Percentiles rank a stretch among this genome's conserved stretches.
These are phyloP conservation scores for Elmis aenea DNA, from an alignment of 2,888 invertebrate species.

Conservation along the genomic window DNA sequence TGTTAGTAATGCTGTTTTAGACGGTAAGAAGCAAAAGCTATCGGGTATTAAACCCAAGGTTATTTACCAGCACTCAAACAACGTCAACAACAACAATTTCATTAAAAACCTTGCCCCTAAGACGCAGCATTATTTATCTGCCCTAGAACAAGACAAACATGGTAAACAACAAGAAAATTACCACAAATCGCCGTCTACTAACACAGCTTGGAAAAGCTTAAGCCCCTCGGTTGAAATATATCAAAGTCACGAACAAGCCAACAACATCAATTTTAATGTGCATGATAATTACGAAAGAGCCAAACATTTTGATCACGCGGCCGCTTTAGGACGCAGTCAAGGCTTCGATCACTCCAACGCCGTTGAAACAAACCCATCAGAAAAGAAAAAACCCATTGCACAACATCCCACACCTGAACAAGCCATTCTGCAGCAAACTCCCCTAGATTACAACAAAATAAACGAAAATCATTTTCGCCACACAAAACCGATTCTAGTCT, in stretches of 20 bases:
- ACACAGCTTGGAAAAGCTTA: conserved; percentile 32
- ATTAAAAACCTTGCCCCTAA: conserved; percentile 17
- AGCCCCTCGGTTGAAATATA: conserved; percentile 38
- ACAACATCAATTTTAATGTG: neutral
- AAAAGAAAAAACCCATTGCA: too few relatives aligned
- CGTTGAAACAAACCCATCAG: too few relatives aligned
- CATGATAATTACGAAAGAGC: conserved; percentile 9
- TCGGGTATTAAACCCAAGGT: conserved; percentile 16
- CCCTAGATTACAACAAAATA: too few relatives aligned
- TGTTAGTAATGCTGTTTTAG: conserved; percentile 11
- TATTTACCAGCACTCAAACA: neutral
- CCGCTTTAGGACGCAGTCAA: conserved; percentile 46
- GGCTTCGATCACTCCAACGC: conserved; percentile 49
- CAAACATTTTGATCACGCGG: conserved; percentile 45
- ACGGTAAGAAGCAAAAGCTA: conserved; percentile 15
- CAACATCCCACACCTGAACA: too few relatives aligned
- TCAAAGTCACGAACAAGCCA: conserved; percentile 26
- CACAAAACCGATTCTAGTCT: too few relatives aligned
- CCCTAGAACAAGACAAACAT: conserved; percentile 15
- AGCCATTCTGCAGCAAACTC: too few relatives aligned
- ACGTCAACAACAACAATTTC: conserved; percentile 7
- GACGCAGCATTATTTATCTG: conserved; percentile 19
- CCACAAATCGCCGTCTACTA: neutral
- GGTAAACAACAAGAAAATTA: neutral
- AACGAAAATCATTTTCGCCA: too few relatives aligned